Percentiles rank a stretch among this genome's conserved stretches.
These are phyloP conservation scores for Metridium senile DNA, from an alignment of 92 coral and sea anemone genomes.

Conservation along the genomic window DNA sequence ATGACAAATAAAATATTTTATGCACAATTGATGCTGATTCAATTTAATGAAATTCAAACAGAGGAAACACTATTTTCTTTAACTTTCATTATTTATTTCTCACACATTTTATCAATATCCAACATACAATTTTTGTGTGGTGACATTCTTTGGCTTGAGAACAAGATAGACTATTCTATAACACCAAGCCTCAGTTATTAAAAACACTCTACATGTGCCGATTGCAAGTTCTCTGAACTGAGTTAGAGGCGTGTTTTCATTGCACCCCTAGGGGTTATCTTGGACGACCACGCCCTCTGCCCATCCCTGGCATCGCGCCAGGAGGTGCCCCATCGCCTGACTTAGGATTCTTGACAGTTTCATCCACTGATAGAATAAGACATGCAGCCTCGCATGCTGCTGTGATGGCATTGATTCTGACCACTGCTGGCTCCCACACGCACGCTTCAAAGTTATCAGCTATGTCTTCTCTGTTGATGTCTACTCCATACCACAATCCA, in stretches of 20 bases:
- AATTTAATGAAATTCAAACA: too few relatives aligned
- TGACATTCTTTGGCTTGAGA: background rate
- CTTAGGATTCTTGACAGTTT: slow-evolving; percentile 96
- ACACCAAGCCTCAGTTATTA: background rate
- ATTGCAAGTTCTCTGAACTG: background rate
- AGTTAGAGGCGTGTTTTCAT: background rate
- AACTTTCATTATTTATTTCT: background rate
- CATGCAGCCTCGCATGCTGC: slow-evolving; percentile 99
- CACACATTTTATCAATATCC: background rate
- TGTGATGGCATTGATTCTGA: slow-evolving; percentile 93
- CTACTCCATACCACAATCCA: slow-evolving; percentile 99
- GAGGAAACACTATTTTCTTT: background rate
- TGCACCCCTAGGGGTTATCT: slow-evolving; percentile 15
- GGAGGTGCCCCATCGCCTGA: slow-evolving; percentile 84
- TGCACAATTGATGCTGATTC: too few relatives aligned
- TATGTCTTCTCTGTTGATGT: slow-evolving; percentile 93
- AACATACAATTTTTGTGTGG: background rate
- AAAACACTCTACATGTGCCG: background rate
- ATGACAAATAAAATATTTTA: background rate
- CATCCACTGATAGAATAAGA: slow-evolving; percentile 94
- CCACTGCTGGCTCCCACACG: slow-evolving; percentile 99
- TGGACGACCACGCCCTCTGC: slow-evolving; percentile 65
- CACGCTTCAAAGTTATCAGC: slow-evolving; percentile 98
- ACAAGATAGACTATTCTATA: background rate
- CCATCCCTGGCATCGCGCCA: slow-evolving; percentile 69